These are phyloP conservation scores for Festucalex cinctus DNA, from an alignment of 2,113 vertebrate species.

Conservation along the genomic window DNA sequence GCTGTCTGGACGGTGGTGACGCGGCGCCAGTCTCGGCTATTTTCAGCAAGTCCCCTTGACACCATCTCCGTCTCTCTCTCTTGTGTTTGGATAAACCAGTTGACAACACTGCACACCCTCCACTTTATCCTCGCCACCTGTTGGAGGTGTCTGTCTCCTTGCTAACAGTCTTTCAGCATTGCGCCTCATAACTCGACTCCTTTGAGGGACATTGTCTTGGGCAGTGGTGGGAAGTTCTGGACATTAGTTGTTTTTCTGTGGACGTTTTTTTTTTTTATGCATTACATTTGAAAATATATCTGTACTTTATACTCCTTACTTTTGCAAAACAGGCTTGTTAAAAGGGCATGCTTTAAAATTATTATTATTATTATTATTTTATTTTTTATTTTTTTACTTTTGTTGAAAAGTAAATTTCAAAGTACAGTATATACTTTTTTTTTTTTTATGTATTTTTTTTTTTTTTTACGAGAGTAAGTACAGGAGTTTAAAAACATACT, in stretches of 20 bases:
- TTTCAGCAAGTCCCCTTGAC: slow-evolving; percentile 59
- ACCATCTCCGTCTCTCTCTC: slow-evolving; percentile 53
- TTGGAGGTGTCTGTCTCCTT: slow-evolving; percentile 50
- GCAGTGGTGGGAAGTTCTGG: background rate
- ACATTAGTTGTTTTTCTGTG: background rate
- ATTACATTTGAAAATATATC: no score
- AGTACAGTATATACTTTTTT: no score
- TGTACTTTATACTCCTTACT: no score
- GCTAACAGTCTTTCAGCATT: slow-evolving; percentile 39
- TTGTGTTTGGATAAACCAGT: slow-evolving; percentile 51
- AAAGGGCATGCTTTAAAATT: no score
- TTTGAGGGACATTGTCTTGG: slow-evolving; percentile 8
- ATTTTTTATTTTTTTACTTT: no score
- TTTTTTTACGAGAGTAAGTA: no score
- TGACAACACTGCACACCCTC: slow-evolving; percentile 27
- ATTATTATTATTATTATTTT: no score
- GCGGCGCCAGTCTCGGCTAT: slow-evolving; percentile 53
- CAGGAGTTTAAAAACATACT: no score
- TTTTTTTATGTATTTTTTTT: no score
- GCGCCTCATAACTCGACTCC: slow-evolving; percentile 37
- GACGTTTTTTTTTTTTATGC: no score
- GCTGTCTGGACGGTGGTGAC: slow-evolving; percentile 36
- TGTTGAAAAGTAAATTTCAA: no score
- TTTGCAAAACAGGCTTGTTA: no score
- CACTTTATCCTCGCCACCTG: slow-evolving; percentile 56